Percentiles rank a stretch among this genome's conserved stretches.
These are phyloP conservation scores for Falco berigora DNA, from an alignment of 2,797 vertebrate genomes.

Conservation along the genomic window DNA sequence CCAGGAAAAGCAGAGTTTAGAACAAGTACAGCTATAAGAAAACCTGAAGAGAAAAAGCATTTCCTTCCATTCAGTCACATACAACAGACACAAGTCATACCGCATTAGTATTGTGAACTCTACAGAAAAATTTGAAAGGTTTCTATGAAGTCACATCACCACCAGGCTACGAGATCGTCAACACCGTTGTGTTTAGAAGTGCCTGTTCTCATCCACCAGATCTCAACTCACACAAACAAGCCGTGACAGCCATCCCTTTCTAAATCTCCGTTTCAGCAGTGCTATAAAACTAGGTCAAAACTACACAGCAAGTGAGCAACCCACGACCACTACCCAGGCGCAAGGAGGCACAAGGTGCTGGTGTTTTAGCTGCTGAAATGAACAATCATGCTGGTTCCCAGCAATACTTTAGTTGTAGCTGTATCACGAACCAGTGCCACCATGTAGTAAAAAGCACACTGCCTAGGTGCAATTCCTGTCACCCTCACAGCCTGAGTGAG, in stretches of 20 bases:
- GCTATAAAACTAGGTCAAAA: neutral
- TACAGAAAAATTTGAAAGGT: neutral
- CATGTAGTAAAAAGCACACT: neutral
- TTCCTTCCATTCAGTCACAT: neutral
- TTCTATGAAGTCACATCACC: neutral
- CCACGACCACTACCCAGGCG: neutral
- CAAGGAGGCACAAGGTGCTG: neutral
- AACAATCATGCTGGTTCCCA: neutral
- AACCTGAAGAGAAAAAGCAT: neutral
- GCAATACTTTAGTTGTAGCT: neutral
- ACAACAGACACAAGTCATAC: neutral
- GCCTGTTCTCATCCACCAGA: neutral
- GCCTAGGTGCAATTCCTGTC: neutral
- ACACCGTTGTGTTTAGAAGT: accelerated
- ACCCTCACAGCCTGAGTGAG: neutral
- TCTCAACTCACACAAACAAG: neutral
- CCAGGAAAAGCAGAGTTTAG: neutral
- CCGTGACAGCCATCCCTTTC: neutral
- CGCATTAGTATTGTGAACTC: neutral
- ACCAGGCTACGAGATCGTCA: neutral
- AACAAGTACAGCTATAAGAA: neutral
- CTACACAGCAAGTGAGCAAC: neutral
- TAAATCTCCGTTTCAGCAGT: neutral
- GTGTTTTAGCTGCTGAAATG: neutral
- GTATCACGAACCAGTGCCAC: neutral